These are phyloP conservation scores for Cosmia trapezina DNA, from an alignment of 2,888 invertebrate genomes.

Conservation along the genomic window DNA sequence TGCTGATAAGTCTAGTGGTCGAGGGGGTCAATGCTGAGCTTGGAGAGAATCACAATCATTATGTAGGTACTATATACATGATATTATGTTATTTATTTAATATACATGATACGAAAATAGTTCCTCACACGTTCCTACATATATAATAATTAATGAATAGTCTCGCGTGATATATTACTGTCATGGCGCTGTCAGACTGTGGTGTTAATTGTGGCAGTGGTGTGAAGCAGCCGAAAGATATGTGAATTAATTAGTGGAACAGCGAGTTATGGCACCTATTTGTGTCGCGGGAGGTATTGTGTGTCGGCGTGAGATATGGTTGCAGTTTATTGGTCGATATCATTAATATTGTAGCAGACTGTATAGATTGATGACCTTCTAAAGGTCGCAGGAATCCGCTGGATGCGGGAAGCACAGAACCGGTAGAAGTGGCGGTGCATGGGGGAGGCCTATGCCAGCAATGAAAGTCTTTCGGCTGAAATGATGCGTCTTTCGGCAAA, in stretches of 20 bases:
- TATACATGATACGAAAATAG: conserved; percentile 46
- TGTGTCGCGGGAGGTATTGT: conserved; percentile 36
- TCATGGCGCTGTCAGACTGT: conserved; percentile 58
- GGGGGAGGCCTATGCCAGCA: no score
- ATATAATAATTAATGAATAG: conserved; percentile 63
- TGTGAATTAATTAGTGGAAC: conserved; percentile 61
- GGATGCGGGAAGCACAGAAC: no score
- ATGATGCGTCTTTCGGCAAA: no score
- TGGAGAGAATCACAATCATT: neutral
- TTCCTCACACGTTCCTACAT: conserved; percentile 37
- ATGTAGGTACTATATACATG: no score
- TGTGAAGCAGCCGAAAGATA: conserved; percentile 57
- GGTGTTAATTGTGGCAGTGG: conserved; percentile 63
- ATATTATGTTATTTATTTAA: conserved; percentile 38
- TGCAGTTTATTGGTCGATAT: conserved; percentile 31
- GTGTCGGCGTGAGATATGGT: conserved; percentile 34
- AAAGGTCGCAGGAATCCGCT: no score
- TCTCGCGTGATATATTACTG: conserved; percentile 64
- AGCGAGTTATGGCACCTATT: conserved; percentile 54
- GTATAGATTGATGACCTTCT: neutral
- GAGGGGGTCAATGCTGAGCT: neutral
- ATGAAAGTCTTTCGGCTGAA: no score
- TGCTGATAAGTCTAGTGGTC: neutral
- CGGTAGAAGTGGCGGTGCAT: no score
- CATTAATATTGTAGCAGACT: neutral